phyloP scores from a whole-genome alignment of 2,888 invertebrate species.

The Stramonita haemastoma region DNA sequence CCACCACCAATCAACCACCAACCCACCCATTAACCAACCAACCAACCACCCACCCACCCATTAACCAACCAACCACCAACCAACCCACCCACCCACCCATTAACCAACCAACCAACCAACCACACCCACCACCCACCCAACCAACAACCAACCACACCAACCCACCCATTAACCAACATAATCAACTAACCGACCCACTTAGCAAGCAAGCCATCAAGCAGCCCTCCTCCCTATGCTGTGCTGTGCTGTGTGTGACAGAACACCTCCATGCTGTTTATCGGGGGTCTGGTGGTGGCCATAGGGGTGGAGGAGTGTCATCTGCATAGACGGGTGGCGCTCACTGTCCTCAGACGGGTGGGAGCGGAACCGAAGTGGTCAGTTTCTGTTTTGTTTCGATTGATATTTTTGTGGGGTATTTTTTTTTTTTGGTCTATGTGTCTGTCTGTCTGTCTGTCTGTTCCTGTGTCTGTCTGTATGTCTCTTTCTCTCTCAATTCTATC shows the following conservation, averaged over 20 bases:
- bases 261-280: constrained; percentile 21
- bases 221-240: background rate
- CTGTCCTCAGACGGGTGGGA: constrained; percentile 11
- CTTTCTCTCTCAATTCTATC: too few species aligned
- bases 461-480: background rate
- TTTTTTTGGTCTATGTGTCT: background rate
- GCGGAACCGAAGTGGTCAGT: constrained; percentile 29
- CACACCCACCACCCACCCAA: too few species aligned
- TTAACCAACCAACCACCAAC: too few species aligned
- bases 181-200: too few species aligned
- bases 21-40: too few species aligned
- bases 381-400: background rate
- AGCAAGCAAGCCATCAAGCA: too few species aligned
- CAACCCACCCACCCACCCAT: too few species aligned
- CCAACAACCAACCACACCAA: too few species aligned
- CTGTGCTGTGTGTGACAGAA: background rate
- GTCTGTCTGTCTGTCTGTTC: background rate
- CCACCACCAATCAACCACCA: too few species aligned
- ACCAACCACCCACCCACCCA: too few species aligned
- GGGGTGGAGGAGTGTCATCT: constrained; percentile 25
- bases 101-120: too few species aligned
- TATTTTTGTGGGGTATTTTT: background rate
- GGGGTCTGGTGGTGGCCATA: constrained; percentile 33
- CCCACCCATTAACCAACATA: too few species aligned
- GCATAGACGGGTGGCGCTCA: constrained; percentile 24